phyloP scores from a whole-genome alignment of 2,797 vertebrate species.

The Pseudochromis fuscus region DNA sequence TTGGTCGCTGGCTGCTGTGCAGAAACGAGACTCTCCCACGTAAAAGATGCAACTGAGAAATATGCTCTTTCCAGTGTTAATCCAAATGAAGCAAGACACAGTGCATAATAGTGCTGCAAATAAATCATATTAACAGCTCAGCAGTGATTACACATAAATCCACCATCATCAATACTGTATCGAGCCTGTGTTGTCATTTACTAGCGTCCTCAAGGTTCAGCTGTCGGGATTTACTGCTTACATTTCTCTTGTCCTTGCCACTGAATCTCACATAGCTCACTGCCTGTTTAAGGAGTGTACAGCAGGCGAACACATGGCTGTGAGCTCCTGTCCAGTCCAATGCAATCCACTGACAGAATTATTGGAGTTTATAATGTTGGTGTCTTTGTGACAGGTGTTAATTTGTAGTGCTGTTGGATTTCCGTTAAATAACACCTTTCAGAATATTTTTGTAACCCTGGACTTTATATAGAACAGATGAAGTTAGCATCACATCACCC shows the following conservation, averaged over 20 bases:
- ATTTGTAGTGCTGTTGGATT: not conserved
- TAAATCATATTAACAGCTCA: slow-evolving; percentile 39
- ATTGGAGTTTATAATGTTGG: not conserved
- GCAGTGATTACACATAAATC: slow-evolving; percentile 34
- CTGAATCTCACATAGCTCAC: slow-evolving; percentile 43
- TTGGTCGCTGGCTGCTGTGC: slow-evolving; percentile 9
- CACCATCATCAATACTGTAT: slow-evolving; percentile 37
- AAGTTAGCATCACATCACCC: too few species aligned
- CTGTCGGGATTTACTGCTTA: slow-evolving; percentile 36
- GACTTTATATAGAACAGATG: too few species aligned
- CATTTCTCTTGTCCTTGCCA: slow-evolving; percentile 36
- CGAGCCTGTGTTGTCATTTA: slow-evolving; percentile 24
- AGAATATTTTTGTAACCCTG: too few species aligned
- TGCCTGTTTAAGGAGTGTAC: slow-evolving; percentile 1
- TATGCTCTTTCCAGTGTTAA: not conserved
- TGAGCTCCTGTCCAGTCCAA: not conserved
- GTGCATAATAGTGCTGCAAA: not conserved
- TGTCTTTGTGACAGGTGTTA: not conserved
- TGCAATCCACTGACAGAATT: not conserved
- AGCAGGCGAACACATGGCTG: not conserved
- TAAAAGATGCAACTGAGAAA: slow-evolving; percentile 3
- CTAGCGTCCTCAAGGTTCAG: slow-evolving; percentile 45
- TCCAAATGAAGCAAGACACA: not conserved
- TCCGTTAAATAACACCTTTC: not conserved
- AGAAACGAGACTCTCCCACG: not conserved